Base-by-base conservation (phyloP, 1,140 invertebrate genomes). In the Saccostrea glomerata region DNA sequence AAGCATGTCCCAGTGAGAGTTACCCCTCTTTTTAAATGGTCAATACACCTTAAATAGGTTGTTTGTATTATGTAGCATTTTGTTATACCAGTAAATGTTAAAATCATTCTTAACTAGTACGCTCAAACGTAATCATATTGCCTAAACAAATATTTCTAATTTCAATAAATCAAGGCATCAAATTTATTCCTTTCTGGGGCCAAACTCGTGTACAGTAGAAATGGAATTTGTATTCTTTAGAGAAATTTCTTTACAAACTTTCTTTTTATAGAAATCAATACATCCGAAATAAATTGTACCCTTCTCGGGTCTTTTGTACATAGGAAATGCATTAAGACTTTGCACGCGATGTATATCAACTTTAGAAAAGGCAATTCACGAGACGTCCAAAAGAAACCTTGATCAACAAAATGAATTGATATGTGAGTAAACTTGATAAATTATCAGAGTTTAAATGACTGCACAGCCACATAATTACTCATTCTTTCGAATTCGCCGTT, bases 331-430 rank as follows among this genome's bases (percentile, higher is more conserved):
- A 77, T 77, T 77, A 77, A 77, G n/a, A 30, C 23, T 36, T 36
- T 77, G 70, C 70, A 77, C 70, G 70, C 70, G 25, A 77, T 77
- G 17, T 36, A 77, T 77, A 77, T 30, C 30, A 77, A 77, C 25
- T 77, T 30, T 9, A 77, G 30, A 30, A 77, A 77, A 73, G 36
- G 25, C 66, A 23, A 73, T 73, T 73, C 66, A 73, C 7, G 25
- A 15, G 70, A 77, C 30, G 3, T 23, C 5, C 5, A 47, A 47
- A 36, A 15, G 30, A 77, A 77, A 12, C 70, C 70, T 77, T 77
- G 70, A 77, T 77, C 23, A 77, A 77, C 12, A 77, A 30, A 77
- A 77, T 30, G 70, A 30, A 77, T 77, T 77, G 30, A 25, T 36
- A 17, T 30, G 25, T 30, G 70, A 77, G 70, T 30, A 77, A 77